These are phyloP conservation scores for Bombyx mori DNA, from an alignment of 1,140 invertebrate genomes.

Conservation along the genomic window DNA sequence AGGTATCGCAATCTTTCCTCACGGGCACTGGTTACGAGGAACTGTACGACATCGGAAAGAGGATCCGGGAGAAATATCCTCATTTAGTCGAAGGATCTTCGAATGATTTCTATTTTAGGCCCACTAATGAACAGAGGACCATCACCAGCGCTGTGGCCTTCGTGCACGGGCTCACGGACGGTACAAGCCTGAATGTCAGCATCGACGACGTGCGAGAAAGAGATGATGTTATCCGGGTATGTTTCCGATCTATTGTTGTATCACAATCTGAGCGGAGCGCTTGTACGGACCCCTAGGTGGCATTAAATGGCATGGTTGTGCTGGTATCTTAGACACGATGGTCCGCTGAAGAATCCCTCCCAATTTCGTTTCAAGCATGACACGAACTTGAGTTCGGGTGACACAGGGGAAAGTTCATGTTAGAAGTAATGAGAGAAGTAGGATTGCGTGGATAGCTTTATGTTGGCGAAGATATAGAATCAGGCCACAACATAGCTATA, in stretches of 20 bases:
- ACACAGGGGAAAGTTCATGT: too few relatives aligned
- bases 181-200: conserved; percentile 25
- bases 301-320: too few relatives aligned
- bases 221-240: conserved; percentile 45
- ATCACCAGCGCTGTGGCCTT: conserved; percentile 46
- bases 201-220: conserved; percentile 22
- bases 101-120: conserved; percentile 39
- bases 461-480: too few relatives aligned
- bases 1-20: conserved; percentile 32
- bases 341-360: too few relatives aligned
- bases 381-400: too few relatives aligned
- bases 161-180: conserved; percentile 34
- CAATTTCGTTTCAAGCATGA: too few relatives aligned
- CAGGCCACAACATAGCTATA: too few relatives aligned
- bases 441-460: too few relatives aligned
- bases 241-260: conserved; percentile 3
- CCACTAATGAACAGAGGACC: conserved; percentile 46
- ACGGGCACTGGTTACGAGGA: conserved; percentile 49
- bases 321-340: too few relatives aligned
- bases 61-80: conserved; percentile 34
- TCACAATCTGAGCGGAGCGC: too few relatives aligned
- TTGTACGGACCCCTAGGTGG: too few relatives aligned
- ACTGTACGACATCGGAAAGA: conserved; percentile 37
- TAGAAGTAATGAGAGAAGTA: too few relatives aligned
- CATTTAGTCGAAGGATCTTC: conserved; percentile 21